phyloP scores from a whole-genome alignment of 2,113 vertebrate species.

The Columbina picui region DNA sequence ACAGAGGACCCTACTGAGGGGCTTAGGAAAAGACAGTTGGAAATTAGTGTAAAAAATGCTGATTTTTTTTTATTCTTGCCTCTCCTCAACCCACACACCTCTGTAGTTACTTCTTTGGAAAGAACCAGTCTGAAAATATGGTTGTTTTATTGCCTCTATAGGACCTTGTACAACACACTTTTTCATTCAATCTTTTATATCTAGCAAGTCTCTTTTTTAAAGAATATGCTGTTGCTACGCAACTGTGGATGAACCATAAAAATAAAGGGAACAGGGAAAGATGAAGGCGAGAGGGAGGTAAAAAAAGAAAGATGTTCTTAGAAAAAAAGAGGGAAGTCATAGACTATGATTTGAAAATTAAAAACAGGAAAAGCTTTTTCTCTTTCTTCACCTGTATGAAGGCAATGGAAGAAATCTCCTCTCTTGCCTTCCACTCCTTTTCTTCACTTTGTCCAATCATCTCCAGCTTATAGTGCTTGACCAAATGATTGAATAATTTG shows the following conservation, averaged over 20 bases:
- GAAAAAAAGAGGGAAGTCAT: not conserved
- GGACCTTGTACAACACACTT: not conserved
- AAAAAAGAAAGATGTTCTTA: slow-evolving; percentile 12
- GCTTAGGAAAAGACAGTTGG: not conserved
- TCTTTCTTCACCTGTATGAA: not conserved
- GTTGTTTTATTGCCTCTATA: not conserved
- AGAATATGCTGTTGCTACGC: slow-evolving; percentile 36
- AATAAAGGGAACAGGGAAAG: not conserved
- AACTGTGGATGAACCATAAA: not conserved
- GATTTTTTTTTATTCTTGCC: not conserved
- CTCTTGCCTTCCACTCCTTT: not conserved
- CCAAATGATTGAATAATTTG: not conserved
- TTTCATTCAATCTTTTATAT: slow-evolving; percentile 15
- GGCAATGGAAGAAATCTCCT: not conserved
- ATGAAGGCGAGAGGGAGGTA: not conserved
- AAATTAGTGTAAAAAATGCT: not conserved
- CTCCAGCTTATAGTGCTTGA: not conserved
- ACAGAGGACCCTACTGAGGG: not conserved
- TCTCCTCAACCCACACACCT: not conserved
- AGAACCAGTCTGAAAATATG: not conserved
- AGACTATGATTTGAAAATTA: not conserved
- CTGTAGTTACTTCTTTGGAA: not conserved
- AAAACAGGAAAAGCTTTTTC: not conserved
- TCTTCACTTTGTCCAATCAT: not conserved
- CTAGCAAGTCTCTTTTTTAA: not conserved